phyloP scores from a whole-genome alignment of 2,888 invertebrate genomes.

The Eupithecia pulchellata region DNA sequence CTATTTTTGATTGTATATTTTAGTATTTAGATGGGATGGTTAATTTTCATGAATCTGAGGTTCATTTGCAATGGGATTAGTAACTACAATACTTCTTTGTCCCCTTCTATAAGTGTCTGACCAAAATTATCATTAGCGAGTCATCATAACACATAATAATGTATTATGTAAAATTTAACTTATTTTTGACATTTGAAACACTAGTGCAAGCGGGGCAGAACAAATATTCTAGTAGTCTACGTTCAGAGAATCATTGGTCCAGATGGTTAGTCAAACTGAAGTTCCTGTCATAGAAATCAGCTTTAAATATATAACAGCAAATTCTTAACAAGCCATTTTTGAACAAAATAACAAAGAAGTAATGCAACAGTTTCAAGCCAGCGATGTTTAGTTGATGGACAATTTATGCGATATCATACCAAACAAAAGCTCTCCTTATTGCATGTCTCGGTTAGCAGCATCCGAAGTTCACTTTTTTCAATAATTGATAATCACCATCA shows the following conservation, averaged over 20 bases:
- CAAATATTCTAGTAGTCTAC: too few relatives aligned
- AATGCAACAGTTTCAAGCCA: background rate
- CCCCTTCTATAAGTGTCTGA: too few relatives aligned
- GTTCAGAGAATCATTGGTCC: too few relatives aligned
- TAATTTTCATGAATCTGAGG: background rate
- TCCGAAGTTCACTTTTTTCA: background rate
- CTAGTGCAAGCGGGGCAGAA: too few relatives aligned
- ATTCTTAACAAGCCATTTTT: background rate
- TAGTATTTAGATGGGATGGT: background rate
- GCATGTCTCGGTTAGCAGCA: conserved; percentile 6
- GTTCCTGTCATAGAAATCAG: background rate
- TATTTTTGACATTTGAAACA: background rate
- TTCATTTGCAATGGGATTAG: background rate
- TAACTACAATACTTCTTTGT: too few relatives aligned
- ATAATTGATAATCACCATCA: background rate
- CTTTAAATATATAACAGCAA: background rate
- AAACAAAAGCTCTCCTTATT: background rate
- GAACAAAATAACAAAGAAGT: background rate
- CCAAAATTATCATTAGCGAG: background rate
- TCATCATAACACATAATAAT: background rate
- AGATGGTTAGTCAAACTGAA: background rate
- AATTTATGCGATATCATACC: background rate
- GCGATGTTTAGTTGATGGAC: background rate
- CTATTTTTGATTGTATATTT: too few relatives aligned
- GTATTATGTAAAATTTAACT: too few relatives aligned